Conservation (phyloP, 2,888 invertebrate species). For the Platycnemis pennipes region DNA sequence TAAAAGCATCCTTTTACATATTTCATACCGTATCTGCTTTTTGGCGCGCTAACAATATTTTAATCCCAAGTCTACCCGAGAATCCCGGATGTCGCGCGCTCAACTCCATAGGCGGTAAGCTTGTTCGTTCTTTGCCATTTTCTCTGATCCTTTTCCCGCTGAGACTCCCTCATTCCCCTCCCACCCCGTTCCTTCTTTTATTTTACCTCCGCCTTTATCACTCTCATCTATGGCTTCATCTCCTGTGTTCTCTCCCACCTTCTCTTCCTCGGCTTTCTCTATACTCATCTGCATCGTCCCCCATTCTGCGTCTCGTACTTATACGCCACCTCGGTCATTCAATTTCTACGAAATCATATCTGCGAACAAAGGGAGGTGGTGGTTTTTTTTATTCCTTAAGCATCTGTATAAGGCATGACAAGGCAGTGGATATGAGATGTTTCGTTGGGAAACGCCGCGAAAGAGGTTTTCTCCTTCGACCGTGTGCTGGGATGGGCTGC, state of each 20-base stretch:
- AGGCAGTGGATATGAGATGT: not conserved
- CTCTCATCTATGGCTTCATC: not conserved
- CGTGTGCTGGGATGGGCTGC: not conserved
- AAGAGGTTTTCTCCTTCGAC: not conserved
- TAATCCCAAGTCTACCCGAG: not conserved
- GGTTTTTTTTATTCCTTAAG: not conserved
- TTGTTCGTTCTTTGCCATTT: not conserved
- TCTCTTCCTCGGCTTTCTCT: not conserved
- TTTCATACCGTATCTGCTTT: not conserved
- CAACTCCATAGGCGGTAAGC: not conserved
- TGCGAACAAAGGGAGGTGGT: not conserved
- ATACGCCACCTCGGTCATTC: constrained; percentile 8
- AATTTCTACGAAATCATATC: constrained; percentile 15
- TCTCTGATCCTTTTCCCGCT: not conserved
- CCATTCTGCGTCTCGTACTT: not conserved
- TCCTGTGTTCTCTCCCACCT: not conserved
- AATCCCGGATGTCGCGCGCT: not conserved
- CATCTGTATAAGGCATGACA: not conserved
- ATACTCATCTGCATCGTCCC: not conserved
- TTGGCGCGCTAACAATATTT: not conserved
- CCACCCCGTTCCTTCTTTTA: not conserved
- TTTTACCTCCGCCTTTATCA: constrained; percentile 13
- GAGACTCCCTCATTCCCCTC: not conserved
- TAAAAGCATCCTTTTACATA: not conserved
- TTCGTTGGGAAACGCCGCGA: not conserved